Evolutionary conservation across 2,113 vertebrate genomes (phyloP), one percentile per base, ranked within the genome.

Genomic region (Muntiacus reevesi): DNA sequence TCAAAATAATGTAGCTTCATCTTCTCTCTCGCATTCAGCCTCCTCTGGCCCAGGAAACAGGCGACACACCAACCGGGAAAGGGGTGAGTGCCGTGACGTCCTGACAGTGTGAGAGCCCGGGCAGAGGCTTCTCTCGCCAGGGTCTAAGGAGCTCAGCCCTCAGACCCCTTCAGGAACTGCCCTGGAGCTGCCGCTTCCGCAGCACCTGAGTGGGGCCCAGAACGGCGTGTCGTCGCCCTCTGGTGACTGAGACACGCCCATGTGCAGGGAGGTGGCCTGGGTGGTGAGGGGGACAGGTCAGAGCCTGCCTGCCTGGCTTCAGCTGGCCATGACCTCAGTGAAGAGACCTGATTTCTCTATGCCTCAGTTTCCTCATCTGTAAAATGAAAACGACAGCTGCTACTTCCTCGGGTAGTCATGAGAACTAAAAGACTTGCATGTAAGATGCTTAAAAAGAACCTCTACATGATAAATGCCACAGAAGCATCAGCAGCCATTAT

Each of bases 391-490:
- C 1, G 17, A 59, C 4, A 40, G 82, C 7, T 25, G 40, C 76
- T 21, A 10, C 45, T 52, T 16, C 43, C 45, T 3, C 12, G 36
- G 43, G 33, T 17, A 3, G 25, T 9, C 30, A 14, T 7, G 11
- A 62, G 33, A 43, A 59, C 10, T 2, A 30, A 36, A 27, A 12
- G 27, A 74, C 36, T 0, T 5, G 10, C 3, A 11, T 1, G n/a
- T 6, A 1, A 16, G 47, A 40, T 3, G 1, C 86, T 50, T 1
- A n/a, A 55, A 30, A 17, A 1, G 27, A 0, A 2, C 28, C 78
- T 19, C 14, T 6, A 0, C 8, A 0, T 1, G 81, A 57, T 2
- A 7, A 82, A 25, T 0, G 4, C n/a, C 21, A 5, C 0, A 5
- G 23, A 4, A 27, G 21, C 83, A 11, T 6, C 7, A 6, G 52